phyloP scores from a whole-genome alignment of 2,797 vertebrate genomes.

The Urosaurus nigricauda region DNA sequence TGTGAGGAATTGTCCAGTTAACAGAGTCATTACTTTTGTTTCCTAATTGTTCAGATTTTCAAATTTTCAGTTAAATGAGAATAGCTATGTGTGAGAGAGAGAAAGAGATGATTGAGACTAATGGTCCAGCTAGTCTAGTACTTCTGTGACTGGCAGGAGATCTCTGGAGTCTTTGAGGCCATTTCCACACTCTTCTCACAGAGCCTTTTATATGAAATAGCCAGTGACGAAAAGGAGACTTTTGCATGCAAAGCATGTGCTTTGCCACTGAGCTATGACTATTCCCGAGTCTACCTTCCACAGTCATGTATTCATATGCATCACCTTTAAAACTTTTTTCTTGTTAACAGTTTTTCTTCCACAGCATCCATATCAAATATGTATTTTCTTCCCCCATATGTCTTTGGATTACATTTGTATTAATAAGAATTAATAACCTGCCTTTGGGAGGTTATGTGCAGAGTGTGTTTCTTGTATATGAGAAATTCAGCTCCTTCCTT shows the following conservation, averaged over 20 bases:
- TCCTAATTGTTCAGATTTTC: background rate
- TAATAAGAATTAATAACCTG: constrained; percentile 44
- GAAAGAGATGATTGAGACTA: background rate
- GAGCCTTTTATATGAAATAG: background rate
- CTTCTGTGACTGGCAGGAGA: background rate
- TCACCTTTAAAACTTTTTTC: constrained; percentile 19
- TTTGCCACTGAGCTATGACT: background rate
- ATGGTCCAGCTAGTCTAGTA: background rate
- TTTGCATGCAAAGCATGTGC: constrained; percentile 12
- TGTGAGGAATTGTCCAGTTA: constrained; percentile 55
- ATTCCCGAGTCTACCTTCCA: background rate
- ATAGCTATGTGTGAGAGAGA: constrained; percentile 14
- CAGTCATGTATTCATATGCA: background rate
- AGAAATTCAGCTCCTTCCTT: background rate
- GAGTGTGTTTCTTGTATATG: background rate
- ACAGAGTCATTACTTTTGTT: constrained; percentile 27
- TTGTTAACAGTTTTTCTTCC: constrained; percentile 27
- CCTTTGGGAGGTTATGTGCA: constrained; percentile 44
- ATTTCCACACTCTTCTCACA: background rate
- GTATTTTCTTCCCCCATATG: constrained; percentile 38
- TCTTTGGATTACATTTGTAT: background rate
- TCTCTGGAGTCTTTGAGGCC: background rate
- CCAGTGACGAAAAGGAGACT: background rate
- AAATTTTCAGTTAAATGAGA: constrained; percentile 28
- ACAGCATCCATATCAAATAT: background rate